Conservation (phyloP, 2,888 invertebrate genomes). For the Dynastes maya region DNA sequence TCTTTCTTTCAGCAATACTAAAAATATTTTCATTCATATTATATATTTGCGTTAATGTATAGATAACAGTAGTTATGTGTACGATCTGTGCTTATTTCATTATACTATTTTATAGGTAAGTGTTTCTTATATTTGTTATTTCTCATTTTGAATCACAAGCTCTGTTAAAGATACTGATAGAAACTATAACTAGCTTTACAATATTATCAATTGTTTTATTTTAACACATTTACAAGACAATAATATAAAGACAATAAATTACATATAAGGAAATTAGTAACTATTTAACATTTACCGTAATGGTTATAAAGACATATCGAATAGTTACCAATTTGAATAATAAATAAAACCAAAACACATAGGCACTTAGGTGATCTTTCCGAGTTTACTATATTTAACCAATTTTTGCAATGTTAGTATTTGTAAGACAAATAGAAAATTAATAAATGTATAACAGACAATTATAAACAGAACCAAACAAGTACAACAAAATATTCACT, state of each 20-base stretch:
- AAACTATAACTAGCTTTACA: constrained; percentile 52
- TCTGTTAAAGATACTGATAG: constrained; percentile 44
- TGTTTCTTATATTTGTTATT: constrained; percentile 40
- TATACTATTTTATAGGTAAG: constrained; percentile 28
- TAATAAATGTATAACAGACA: constrained; percentile 20
- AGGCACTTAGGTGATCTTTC: constrained; percentile 57
- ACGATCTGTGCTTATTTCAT: constrained; percentile 40
- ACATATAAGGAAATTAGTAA: constrained; percentile 44
- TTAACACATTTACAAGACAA: constrained; percentile 47
- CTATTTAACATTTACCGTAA: constrained; percentile 21
- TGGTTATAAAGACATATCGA: constrained; percentile 15
- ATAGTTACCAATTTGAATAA: constrained; percentile 43
- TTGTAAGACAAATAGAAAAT: constrained; percentile 32
- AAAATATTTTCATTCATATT: constrained; percentile 31
- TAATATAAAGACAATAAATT: constrained; percentile 46
- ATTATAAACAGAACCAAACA: constrained; percentile 14
- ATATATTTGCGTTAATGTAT: constrained; percentile 38
- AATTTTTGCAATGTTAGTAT: constrained; percentile 48
- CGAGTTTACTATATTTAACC: constrained; percentile 45
- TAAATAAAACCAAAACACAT: constrained; percentile 47
- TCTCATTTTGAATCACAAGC: constrained; percentile 40
- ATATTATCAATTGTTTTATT: constrained; percentile 44
- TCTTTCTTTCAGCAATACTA: constrained; percentile 19
- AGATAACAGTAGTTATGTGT: constrained; percentile 38
- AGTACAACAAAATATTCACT: constrained; percentile 27